These are phyloP conservation scores for Drosophila histrio DNA, from an alignment of 2,888 invertebrate species.

Conservation along the genomic window DNA sequence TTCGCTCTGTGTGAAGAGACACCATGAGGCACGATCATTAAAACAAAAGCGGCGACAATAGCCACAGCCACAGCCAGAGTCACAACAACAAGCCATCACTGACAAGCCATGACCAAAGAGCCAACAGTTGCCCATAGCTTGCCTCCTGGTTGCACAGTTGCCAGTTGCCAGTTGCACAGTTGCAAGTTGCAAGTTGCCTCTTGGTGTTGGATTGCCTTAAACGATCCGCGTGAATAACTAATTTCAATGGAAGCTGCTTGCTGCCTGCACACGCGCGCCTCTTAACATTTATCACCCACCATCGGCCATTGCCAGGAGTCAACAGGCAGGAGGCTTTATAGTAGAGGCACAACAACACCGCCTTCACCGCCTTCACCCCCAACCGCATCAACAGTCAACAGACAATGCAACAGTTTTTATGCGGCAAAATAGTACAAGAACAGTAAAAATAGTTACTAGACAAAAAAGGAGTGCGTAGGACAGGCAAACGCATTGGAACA, in stretches of 20 bases:
- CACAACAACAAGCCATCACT: conserved; percentile 54
- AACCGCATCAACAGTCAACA: conserved; percentile 13
- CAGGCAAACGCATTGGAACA: conserved; percentile 59
- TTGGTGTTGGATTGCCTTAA: conserved; percentile 80
- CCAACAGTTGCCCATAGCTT: conserved; percentile 18
- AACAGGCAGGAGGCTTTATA: conserved; percentile 26
- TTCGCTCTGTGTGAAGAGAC: too few species aligned
- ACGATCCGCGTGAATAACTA: conserved; percentile 84
- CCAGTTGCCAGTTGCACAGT: conserved; percentile 39
- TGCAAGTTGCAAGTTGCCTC: conserved; percentile 43
- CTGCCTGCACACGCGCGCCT: conserved; percentile 58
- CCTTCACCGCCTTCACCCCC: background rate
- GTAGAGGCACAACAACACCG: background rate
- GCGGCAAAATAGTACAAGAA: conserved; percentile 22
- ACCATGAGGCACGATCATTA: conserved; percentile 80
- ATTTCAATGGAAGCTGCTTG: conserved; percentile 81
- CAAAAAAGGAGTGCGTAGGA: conserved; percentile 75
- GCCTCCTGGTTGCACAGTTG: conserved; percentile 15
- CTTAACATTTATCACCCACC: conserved; percentile 82
- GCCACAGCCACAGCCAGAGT: conserved; percentile 30
- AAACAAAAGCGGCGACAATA: conserved; percentile 81
- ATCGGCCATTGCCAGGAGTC: conserved; percentile 57
- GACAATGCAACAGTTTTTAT: conserved; percentile 63
- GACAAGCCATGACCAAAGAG: conserved; percentile 77
- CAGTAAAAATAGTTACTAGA: conserved; percentile 34